A percentile compares a stretch with the other conserved stretches of the same genome.
phyloP scores from a whole-genome alignment of 2,113 vertebrate species.

The Phodopus roborovskii region DNA sequence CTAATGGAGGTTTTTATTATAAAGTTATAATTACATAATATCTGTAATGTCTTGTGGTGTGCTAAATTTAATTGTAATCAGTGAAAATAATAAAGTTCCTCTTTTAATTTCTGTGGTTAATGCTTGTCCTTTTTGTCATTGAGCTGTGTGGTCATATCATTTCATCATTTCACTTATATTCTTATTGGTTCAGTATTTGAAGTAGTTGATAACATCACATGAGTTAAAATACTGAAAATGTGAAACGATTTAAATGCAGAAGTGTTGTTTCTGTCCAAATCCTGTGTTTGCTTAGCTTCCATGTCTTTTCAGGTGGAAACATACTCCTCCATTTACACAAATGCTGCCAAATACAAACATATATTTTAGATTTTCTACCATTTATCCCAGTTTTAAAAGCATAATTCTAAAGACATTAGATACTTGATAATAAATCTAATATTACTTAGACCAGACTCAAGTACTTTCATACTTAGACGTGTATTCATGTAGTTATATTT shows the following conservation, averaged over 20 bases:
- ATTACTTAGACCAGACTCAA: constrained; percentile 1
- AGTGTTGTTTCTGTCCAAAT: background rate
- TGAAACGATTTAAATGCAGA: background rate
- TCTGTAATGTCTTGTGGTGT: constrained; percentile 38
- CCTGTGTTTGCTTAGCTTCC: background rate
- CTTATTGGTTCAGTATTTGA: background rate
- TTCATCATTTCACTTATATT: constrained; percentile 47
- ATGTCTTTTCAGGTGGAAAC: background rate
- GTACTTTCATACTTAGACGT: constrained; percentile 18
- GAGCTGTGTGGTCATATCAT: background rate
- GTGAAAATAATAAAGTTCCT: constrained; percentile 29
- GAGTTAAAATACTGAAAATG: constrained; percentile 28
- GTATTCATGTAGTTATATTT: background rate
- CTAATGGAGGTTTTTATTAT: constrained; percentile 17
- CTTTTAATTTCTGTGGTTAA: constrained; percentile 49
- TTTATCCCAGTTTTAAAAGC: background rate
- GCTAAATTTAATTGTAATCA: constrained; percentile 31
- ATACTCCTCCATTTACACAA: constrained; percentile 1
- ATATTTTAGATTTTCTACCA: background rate
- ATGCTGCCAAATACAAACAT: background rate
- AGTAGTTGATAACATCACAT: background rate
- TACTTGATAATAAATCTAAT: background rate
- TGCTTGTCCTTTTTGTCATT: constrained; percentile 12
- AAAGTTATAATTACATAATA: constrained; percentile 56
- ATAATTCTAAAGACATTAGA: constrained; percentile 20